Evolutionary conservation across 2,113 vertebrate species (phyloP).

Genomic region (Sorex araneus): DNA sequence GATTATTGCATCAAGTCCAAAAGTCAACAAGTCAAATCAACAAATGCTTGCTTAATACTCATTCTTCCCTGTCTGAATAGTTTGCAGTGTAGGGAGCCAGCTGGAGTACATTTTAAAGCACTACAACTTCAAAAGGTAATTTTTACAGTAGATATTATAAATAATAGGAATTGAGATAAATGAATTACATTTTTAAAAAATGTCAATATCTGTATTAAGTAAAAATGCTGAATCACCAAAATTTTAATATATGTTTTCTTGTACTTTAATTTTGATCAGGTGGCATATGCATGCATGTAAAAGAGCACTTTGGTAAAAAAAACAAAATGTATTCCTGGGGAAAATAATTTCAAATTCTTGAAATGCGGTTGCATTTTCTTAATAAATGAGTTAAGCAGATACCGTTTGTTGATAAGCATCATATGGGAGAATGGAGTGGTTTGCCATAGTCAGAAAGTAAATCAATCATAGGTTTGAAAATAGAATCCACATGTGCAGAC

Average conservation of each 20-base stretch:
- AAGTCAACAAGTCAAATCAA: constrained; percentile 21
- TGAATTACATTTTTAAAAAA: constrained; percentile 23
- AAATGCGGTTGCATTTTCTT: constrained; percentile 71
- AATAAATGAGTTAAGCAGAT: constrained; percentile 80
- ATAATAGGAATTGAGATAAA: constrained; percentile 7
- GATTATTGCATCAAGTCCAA: constrained; percentile 9
- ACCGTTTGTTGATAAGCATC: constrained; percentile 85
- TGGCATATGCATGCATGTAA: neutral
- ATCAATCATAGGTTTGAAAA: constrained; percentile 83
- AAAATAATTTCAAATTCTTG: constrained; percentile 74
- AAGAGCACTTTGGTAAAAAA: neutral
- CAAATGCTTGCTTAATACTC: neutral
- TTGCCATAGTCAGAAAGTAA: constrained; percentile 78
- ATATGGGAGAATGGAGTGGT: constrained; percentile 72
- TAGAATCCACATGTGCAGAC: constrained; percentile 85
- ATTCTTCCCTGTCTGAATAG: neutral
- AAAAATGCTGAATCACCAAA: constrained; percentile 16
- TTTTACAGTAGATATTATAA: constrained; percentile 22
- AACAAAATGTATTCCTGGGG: constrained; percentile 45
- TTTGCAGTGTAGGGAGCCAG: neutral
- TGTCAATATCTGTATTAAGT: neutral
- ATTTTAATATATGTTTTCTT: neutral
- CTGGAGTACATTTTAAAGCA: neutral
- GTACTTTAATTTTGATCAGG: constrained; percentile 12
- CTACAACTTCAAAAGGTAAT: neutral